A percentile compares a stretch with the other conserved stretches of the same genome.
Conservation (phyloP, 2,888 invertebrate species). For the Drosophila mayaguana region DNA sequence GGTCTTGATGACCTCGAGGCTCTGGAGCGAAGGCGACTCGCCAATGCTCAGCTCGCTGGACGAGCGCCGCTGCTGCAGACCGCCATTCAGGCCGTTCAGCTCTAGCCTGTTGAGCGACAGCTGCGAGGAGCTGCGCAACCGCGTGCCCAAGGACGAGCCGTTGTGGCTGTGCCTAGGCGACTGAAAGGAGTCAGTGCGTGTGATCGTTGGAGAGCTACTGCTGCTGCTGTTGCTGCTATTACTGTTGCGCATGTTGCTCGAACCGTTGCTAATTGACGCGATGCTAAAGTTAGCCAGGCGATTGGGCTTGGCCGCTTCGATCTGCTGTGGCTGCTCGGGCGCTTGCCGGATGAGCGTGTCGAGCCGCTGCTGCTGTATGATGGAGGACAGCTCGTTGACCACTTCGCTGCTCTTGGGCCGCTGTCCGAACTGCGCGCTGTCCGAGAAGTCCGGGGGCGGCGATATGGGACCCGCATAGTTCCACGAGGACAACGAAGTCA, state of each 20-base stretch:
- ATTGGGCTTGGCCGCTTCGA: constrained; percentile 81
- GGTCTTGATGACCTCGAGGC: constrained; percentile 84
- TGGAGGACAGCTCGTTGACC: constrained; percentile 77
- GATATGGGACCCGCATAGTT: constrained; percentile 83
- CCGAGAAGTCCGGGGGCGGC: constrained; percentile 84
- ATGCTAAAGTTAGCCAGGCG: constrained; percentile 82
- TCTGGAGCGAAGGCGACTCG: constrained; percentile 84
- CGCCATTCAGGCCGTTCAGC: constrained; percentile 42
- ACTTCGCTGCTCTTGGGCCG: constrained; percentile 66
- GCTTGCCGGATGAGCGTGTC: constrained; percentile 74
- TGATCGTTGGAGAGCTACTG: constrained; percentile 41
- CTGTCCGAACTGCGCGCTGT: constrained; percentile 33
- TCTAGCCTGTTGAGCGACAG: constrained; percentile 80
- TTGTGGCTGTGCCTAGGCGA: constrained; percentile 16
- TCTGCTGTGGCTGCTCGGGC: constrained; percentile 58
- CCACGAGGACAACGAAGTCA: constrained; percentile 77
- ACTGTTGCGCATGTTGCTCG: not conserved
- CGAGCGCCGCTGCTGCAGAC: constrained; percentile 78
- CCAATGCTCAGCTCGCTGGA: constrained; percentile 85
- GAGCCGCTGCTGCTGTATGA: constrained; percentile 78
- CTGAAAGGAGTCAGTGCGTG: constrained; percentile 83
- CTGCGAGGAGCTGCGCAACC: constrained; percentile 82
- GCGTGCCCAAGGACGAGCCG: constrained; percentile 17
- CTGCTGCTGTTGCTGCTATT: constrained; percentile 32
- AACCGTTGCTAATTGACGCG: constrained; percentile 42